Conservation (phyloP, 2,113 vertebrate species). For the Donacobius atricapilla region DNA sequence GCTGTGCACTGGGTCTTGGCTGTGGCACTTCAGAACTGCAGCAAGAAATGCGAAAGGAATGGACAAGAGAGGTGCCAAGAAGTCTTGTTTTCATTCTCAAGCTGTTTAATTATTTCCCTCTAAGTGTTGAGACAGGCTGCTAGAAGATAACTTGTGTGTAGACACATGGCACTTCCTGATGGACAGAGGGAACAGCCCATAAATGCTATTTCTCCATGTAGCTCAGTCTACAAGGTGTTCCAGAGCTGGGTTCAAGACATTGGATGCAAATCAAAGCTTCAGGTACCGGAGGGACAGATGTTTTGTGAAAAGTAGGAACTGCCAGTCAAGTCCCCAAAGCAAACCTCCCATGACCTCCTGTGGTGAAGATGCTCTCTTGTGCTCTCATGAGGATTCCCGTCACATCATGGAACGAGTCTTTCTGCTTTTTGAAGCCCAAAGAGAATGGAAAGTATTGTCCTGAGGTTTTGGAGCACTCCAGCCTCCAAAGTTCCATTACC, state of each 20-base stretch:
- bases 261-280: not conserved
- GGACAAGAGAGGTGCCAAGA: not conserved
- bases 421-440: not conserved
- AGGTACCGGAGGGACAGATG: not conserved
- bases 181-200: not conserved
- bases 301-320: not conserved
- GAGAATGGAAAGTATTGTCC: not conserved
- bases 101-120: not conserved
- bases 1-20: constrained; percentile 40
- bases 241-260: not conserved
- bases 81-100: not conserved
- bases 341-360: not conserved
- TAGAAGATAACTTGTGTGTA: not conserved
- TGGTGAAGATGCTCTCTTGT: not conserved
- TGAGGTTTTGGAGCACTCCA: not conserved
- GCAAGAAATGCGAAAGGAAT: not conserved
- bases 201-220: not conserved
- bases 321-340: not conserved
- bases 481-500: not conserved
- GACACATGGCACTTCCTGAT: not conserved
- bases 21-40: not conserved
- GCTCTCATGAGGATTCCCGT: not conserved
- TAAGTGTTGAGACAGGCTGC: not conserved
- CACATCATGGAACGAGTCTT: not conserved
- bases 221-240: not conserved